phyloP scores from a whole-genome alignment of 2,113 vertebrate genomes.

The Leptodactylus fuscus region DNA sequence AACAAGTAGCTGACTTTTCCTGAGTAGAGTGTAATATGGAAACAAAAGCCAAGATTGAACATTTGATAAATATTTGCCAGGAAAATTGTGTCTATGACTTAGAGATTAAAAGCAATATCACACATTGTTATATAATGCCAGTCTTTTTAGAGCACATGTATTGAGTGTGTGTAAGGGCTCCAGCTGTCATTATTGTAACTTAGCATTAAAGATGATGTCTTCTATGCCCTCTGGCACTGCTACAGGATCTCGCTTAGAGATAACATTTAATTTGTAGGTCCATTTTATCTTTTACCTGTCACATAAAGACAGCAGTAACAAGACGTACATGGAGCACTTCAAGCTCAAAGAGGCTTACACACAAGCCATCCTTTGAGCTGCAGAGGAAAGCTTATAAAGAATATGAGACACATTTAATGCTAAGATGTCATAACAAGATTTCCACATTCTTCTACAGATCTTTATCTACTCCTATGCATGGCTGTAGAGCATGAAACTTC shows the following conservation, averaged over 20 bases:
- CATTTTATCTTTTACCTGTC: constrained; percentile 51
- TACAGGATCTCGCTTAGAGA: constrained; percentile 28
- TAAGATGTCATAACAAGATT: constrained; percentile 16
- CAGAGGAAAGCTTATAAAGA: neutral
- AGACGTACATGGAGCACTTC: neutral
- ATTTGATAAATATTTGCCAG: constrained; percentile 24
- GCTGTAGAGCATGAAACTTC: constrained; percentile 2
- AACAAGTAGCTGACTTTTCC: constrained; percentile 28
- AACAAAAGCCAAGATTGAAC: neutral
- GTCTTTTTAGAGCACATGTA: neutral
- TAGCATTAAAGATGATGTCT: constrained; percentile 37
- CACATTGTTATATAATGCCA: neutral
- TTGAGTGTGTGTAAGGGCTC: constrained; percentile 3
- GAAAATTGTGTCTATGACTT: neutral
- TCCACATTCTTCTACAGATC: constrained; percentile 27
- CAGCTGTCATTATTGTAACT: constrained; percentile 18
- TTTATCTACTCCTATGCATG: neutral
- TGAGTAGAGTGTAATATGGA: neutral
- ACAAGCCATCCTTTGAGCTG: neutral
- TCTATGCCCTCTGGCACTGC: constrained; percentile 8
- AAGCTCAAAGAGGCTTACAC: constrained; percentile 27
- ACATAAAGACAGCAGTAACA: constrained; percentile 34
- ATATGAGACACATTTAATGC: constrained; percentile 23
- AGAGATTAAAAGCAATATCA: neutral
- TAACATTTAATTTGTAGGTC: constrained; percentile 45